phyloP scores from a whole-genome alignment of 2,113 vertebrate species.

The Cepphus grylle region DNA sequence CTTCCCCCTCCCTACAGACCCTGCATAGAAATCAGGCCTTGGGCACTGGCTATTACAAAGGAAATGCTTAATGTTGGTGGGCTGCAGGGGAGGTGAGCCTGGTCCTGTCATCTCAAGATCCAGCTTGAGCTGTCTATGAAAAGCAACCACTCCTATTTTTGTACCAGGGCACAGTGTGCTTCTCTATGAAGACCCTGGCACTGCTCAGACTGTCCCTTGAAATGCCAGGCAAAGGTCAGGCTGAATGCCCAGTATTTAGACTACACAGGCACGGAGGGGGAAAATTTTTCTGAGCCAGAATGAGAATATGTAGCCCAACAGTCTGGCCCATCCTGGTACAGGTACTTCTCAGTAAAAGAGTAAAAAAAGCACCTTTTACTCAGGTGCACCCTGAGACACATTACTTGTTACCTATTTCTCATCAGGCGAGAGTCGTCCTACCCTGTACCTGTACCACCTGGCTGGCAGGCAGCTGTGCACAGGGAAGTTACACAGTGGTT shows the following conservation, averaged over 20 bases:
- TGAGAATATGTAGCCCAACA: neutral
- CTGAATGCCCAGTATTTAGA: neutral
- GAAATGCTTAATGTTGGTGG: neutral
- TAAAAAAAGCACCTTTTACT: neutral
- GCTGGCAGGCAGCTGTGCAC: neutral
- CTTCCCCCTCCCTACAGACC: neutral
- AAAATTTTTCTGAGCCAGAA: neutral
- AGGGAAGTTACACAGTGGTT: neutral
- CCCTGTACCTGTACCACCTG: neutral
- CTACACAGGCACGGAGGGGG: accelerated
- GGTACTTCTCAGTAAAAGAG: neutral
- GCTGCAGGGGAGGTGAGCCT: neutral
- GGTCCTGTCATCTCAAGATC: neutral
- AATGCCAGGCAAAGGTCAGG: neutral
- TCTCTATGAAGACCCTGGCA: neutral
- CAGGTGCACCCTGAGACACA: neutral
- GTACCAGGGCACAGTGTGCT: neutral
- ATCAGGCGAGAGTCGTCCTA: neutral
- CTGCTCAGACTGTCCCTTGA: neutral
- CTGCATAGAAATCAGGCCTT: neutral
- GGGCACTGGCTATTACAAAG: neutral
- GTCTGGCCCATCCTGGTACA: neutral
- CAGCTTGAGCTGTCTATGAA: neutral
- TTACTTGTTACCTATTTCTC: neutral
- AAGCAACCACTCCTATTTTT: neutral